A percentile compares a stretch with the other conserved stretches of the same genome.
Conservation (phyloP, 2,888 invertebrate genomes). For the Eumerus sabulonum region DNA sequence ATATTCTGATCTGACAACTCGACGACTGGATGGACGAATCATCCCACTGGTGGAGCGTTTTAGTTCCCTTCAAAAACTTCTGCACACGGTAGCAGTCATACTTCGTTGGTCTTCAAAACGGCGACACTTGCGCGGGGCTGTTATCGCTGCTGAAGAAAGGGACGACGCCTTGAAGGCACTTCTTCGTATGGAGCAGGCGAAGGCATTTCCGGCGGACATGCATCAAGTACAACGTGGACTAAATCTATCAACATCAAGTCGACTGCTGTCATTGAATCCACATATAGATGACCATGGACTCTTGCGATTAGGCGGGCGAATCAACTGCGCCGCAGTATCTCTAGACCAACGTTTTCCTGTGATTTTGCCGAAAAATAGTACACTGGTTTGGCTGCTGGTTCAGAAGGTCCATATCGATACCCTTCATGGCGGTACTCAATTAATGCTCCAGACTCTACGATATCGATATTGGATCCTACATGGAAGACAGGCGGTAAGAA, state of each 20-base stretch:
- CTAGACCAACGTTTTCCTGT: constrained; percentile 5
- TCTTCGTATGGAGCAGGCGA: neutral
- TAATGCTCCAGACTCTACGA: constrained; percentile 8
- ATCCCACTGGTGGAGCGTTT: constrained; percentile 21
- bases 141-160: constrained; percentile 18
- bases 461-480: constrained; percentile 5
- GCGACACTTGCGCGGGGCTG: neutral
- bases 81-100: constrained; percentile 11
- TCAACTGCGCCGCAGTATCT: neutral
- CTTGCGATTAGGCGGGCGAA: constrained; percentile 2
- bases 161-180: constrained; percentile 2
- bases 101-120: constrained; percentile 14
- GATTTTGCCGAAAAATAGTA: constrained; percentile 2
- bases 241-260: neutral
- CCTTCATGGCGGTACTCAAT: constrained; percentile 28
- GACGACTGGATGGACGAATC: constrained; percentile 8
- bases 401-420: constrained; percentile 19
- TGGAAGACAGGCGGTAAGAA: constrained; percentile 2
- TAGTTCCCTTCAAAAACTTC: constrained; percentile 2
- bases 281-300: neutral
- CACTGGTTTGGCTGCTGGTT: constrained; percentile 17
- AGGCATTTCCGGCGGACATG: neutral
- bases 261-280: constrained; percentile 15
- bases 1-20: constrained; percentile 6
- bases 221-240: neutral